Base-by-base conservation (phyloP, 2,888 invertebrate genomes). In the Spodoptera littoralis region DNA sequence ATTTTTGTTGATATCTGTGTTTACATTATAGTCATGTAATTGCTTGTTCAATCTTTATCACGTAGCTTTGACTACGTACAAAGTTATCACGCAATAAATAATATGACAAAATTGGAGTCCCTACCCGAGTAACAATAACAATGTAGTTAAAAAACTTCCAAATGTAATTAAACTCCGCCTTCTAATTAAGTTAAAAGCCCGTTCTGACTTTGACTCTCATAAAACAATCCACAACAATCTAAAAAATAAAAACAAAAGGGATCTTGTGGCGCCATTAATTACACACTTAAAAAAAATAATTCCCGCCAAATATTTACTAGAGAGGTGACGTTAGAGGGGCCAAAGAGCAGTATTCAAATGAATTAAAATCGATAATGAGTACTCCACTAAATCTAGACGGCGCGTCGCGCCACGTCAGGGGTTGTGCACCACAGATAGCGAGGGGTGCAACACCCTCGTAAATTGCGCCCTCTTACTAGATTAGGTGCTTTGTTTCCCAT, bases 291-390 rank as follows among this genome's bases (percentile, higher is more conserved):
- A 62, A 64, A 60, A 62, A 60, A 72, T 13, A 46, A 56, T 64
- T 65, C 54, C 54, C 55, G 72, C 58, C 55, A 58, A 70, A 70
- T 65, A 67, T 73, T 73, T 64, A 65, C 60, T 61, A 68, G 52
- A 59, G 53, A 60, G 46, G 41, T 61, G 68, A 45, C 64, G 54
- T 61, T 54, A 50, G 48, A 51, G 45, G 64, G 66, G 58, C 60
- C 65, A 71, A 67, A 80, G 61, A 72, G 71, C 76, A 70, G 61
- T 64, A 76, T 78, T 79, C 79, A 65, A 78, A 80, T 71, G 66
- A 78, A 79, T 85, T 80, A 82, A 84, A 84, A 86, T 86, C 85
- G 82, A 86, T 86, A 86, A 79, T 76, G 82, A 82, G 73, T 70
- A 70, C 82, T 80, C 73, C 65, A 78, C 70, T 66, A 76, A 77